Evolutionary conservation across 2,888 invertebrate species (phyloP).

Genomic region (Glomeris marginata): DNA sequence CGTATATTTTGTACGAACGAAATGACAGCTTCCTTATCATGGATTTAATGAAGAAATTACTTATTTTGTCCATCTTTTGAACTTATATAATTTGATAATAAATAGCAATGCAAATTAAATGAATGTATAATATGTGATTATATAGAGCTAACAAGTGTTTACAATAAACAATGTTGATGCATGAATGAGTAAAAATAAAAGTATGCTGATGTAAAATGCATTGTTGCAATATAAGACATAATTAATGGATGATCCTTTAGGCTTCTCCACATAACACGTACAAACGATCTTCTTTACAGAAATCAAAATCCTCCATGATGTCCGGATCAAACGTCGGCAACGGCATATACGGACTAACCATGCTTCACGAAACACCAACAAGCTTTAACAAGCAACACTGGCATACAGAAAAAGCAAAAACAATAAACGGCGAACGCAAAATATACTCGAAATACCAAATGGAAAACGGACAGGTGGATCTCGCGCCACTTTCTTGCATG

Average conservation of each 20-base stretch:
- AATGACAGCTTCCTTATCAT: no score
- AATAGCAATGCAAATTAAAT: neutral
- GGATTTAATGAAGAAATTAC: no score
- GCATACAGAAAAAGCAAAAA: neutral
- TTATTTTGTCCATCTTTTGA: no score
- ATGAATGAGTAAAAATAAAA: neutral
- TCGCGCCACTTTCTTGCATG: neutral
- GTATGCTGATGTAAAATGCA: no score
- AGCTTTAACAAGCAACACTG: neutral
- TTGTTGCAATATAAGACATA: neutral
- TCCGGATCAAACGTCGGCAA: slow-evolving; percentile 10
- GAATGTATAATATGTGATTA: neutral
- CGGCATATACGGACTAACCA: slow-evolving; percentile 6
- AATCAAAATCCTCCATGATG: neutral
- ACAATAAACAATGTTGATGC: neutral
- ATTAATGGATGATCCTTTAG: slow-evolving; percentile 1
- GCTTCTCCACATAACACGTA: slow-evolving; percentile 14
- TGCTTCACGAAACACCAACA: neutral
- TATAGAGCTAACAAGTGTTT: neutral
- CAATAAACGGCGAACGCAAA: neutral
- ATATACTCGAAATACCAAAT: no score
- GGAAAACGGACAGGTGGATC: no score
- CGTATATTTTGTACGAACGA: neutral
- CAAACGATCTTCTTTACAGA: slow-evolving; percentile 32
- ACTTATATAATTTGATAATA: no score